Percentiles rank a stretch among this genome's conserved stretches.
Conservation (phyloP, 2,888 invertebrate genomes). For the Eudasyphora cyanicolor region DNA sequence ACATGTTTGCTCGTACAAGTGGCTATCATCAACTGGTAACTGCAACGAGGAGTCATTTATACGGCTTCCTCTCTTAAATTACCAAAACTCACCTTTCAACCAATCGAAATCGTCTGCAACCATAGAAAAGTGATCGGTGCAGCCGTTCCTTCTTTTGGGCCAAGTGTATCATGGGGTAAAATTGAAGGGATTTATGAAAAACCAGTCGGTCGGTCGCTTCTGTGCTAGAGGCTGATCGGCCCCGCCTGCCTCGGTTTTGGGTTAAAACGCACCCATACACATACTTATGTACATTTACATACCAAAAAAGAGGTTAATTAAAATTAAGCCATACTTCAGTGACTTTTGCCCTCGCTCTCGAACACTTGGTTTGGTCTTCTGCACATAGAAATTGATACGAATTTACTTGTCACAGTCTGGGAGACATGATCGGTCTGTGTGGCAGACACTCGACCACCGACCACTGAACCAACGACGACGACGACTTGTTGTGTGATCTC, state of each 20-base stretch:
- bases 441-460: neutral
- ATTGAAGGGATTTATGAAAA: conserved; percentile 8
- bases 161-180: neutral
- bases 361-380: conserved; percentile 36
- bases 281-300: no score
- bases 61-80: conserved; percentile 58
- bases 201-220: conserved; percentile 34
- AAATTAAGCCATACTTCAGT: conserved; percentile 61
- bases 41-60: conserved; percentile 51
- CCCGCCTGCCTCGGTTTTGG: neutral
- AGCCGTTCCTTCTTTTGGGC: conserved; percentile 25
- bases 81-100: conserved; percentile 24
- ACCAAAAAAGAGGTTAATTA: conserved; percentile 55
- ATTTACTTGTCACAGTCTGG: conserved; percentile 58
- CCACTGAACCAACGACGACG: neutral
- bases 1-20: no score
- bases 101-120: conserved; percentile 29
- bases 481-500: neutral
- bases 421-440: no score
- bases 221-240: neutral
- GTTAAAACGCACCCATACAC: no score
- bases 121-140: conserved; percentile 15
- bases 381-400: conserved; percentile 62
- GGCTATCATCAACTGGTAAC: conserved; percentile 40
- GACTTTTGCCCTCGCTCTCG: conserved; percentile 60